These are phyloP conservation scores for Drosophila funebris DNA, from an alignment of 1,140 invertebrate species.

Conservation along the genomic window DNA sequence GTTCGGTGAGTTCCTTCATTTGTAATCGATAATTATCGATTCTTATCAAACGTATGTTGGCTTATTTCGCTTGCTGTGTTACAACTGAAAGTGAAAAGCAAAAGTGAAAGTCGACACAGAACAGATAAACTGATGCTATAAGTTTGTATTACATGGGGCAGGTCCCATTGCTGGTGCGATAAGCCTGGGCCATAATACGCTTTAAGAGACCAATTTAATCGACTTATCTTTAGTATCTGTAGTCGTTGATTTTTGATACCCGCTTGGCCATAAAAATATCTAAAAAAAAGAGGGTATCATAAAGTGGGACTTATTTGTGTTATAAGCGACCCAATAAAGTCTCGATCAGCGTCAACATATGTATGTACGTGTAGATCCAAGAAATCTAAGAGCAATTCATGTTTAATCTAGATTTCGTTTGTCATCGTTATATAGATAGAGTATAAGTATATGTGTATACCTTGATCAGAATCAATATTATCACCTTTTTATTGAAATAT, in stretches of 20 bases:
- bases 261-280: not conserved
- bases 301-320: not conserved
- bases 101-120: not conserved
- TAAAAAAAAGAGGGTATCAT: not conserved
- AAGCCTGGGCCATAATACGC: not conserved
- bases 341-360: not conserved
- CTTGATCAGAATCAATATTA: too few relatives aligned
- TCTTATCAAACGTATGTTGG: too few relatives aligned
- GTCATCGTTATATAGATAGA: too few relatives aligned
- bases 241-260: not conserved
- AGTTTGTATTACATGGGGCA: not conserved
- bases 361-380: not conserved
- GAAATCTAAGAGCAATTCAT: too few relatives aligned
- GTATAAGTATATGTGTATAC: too few relatives aligned
- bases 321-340: not conserved
- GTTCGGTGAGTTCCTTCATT: conserved; percentile 54
- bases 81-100: too few relatives aligned
- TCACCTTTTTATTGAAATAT: too few relatives aligned
- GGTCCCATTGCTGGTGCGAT: not conserved
- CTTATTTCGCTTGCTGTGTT: too few relatives aligned
- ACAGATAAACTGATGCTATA: not conserved
- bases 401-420: too few relatives aligned
- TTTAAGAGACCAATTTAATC: not conserved
- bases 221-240: not conserved
- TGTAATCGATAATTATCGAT: too few relatives aligned